Evolutionary conservation across 1,140 invertebrate species (phyloP), one percentile per base, ranked within the genome.

Genomic region (Euborellia annulipes): DNA sequence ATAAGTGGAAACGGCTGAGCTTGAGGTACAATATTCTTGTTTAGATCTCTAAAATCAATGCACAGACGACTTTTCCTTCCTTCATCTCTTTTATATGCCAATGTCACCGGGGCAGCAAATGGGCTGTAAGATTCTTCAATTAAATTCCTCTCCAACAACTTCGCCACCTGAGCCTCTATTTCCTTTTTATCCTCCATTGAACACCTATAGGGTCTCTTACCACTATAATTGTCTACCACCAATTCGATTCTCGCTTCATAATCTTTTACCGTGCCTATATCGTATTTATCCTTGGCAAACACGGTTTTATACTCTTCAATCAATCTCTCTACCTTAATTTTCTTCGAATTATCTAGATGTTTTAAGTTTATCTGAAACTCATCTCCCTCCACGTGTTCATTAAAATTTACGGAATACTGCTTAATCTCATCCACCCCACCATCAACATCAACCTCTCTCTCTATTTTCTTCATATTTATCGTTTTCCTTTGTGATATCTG

Each of bases 221-320:
- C 47, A 46, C 55, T 55, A 44, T 62, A 61, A 53, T 54, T 60
- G n/a, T 61, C 56, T 14, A 58, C 44, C 17, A 54, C 13, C 46
- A 62, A 41, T 43, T 62, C 56, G 41, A 61, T 61, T 11, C 39
- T 48, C 46, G 57, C 60, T 56, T 57, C 58, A 55, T 59, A 55
- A 19, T 51, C 49, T 43, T 47, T 51, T 6, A 55, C 49, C 20
- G 47, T 58, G 36, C 55, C 59, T 44, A 54, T 47, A 49, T 57
- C 50, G 54, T 47, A 63, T 54, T 62, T 62, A 38, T 62, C 46
- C 49, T 61, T 61, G 47, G 59, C 60, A 59, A 61, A 61, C 7
- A 54, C 47, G 44, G 50, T 38, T 51, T 55, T 57, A 47, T 59
- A 51, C 39, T 53, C 52, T 2, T 47, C n/a, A 41, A 57, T 52